Evolutionary conservation across 2,888 invertebrate species (phyloP).

Genomic region (Venusia cambrica): DNA sequence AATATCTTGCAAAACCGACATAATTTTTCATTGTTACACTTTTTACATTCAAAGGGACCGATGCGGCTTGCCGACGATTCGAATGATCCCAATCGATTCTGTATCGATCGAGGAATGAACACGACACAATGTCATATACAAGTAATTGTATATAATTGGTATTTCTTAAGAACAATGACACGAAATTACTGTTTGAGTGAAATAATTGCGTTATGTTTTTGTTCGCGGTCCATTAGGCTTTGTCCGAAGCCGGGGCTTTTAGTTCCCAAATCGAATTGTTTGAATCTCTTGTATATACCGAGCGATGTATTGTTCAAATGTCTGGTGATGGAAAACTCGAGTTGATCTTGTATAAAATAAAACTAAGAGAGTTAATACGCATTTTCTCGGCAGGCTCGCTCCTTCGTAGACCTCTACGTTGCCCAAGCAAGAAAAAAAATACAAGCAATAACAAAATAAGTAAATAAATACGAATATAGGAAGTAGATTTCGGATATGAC

Average conservation of each 20-base stretch:
- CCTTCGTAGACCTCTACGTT: no score
- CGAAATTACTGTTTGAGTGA: slow-evolving; percentile 73
- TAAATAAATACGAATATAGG: no score
- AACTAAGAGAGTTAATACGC: no score
- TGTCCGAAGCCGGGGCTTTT: slow-evolving; percentile 62
- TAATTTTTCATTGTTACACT: slow-evolving; percentile 63
- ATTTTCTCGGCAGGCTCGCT: no score
- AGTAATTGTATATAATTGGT: slow-evolving; percentile 80
- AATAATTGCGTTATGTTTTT: slow-evolving; percentile 73
- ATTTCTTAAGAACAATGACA: slow-evolving; percentile 78
- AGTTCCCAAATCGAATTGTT: slow-evolving; percentile 46
- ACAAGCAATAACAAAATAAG: no score
- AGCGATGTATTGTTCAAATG: slow-evolving; percentile 18
- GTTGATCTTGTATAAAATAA: no score
- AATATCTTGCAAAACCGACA: slow-evolving; percentile 31
- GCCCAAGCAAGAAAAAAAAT: slow-evolving; percentile 1
- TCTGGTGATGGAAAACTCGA: slow-evolving; percentile 10
- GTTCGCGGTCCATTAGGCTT: slow-evolving; percentile 48
- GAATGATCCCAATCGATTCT: slow-evolving; percentile 64
- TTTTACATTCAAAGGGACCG: slow-evolving; percentile 52
- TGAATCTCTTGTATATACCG: slow-evolving; percentile 19
- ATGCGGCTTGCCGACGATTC: slow-evolving; percentile 52
- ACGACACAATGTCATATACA: slow-evolving; percentile 73
- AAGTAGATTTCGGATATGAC: no score
- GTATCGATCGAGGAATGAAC: slow-evolving; percentile 70